Conservation (phyloP, 2,888 invertebrate genomes). For the Ochropleura leucogaster region DNA sequence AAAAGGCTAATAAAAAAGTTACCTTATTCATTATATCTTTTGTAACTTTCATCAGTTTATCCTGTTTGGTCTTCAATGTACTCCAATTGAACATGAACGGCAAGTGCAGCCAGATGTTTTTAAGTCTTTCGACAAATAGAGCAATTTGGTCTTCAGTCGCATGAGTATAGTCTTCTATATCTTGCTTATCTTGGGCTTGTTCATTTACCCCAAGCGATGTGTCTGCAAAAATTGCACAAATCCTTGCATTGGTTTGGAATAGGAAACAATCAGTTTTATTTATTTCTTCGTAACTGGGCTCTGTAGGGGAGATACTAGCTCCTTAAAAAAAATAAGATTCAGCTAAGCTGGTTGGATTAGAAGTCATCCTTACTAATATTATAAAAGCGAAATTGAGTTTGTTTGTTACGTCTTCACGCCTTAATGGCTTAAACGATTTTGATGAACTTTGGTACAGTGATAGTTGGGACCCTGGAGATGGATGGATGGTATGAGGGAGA, state of each 20-base stretch:
- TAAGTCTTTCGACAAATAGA: slow-evolving; percentile 12
- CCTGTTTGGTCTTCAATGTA: slow-evolving; percentile 33
- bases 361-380: no score
- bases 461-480: no score
- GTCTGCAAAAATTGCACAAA: slow-evolving; percentile 10
- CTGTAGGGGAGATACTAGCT: background rate
- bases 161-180: slow-evolving; percentile 15
- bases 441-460: no score
- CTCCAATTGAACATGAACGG: slow-evolving; percentile 24
- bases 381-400: no score
- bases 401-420: no score
- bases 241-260: background rate
- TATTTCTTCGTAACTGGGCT: background rate
- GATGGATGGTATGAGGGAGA: no score
- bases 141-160: slow-evolving; percentile 24
- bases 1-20: no score
- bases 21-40: slow-evolving; percentile 35
- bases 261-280: background rate
- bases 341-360: background rate
- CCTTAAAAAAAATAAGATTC: no score
- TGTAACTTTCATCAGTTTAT: slow-evolving; percentile 24
- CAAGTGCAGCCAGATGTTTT: slow-evolving; percentile 33
- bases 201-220: slow-evolving; percentile 40
- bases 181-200: background rate
- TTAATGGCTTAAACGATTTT: no score